A percentile compares a stretch with the other conserved stretches of the same genome.
Evolutionary conservation across 1,140 invertebrate genomes (phyloP).

Genomic region (Papilio polytes): DNA sequence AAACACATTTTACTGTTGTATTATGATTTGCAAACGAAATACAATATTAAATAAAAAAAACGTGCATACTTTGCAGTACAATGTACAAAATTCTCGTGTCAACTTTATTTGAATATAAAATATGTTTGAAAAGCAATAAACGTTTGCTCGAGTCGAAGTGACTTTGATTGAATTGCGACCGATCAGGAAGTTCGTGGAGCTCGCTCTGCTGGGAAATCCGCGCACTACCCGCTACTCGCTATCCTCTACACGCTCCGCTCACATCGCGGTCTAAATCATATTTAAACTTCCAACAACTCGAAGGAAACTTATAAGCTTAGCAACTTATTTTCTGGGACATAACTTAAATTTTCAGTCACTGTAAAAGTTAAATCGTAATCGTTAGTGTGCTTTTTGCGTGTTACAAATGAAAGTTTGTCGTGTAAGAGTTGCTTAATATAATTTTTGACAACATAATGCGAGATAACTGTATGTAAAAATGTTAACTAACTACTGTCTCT

Average conservation of each 20-base stretch:
- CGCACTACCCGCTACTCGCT: too few species aligned
- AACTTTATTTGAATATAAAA: constrained; percentile 25
- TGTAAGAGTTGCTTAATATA: too few species aligned
- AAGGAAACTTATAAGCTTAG: not conserved
- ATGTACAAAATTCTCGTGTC: not conserved
- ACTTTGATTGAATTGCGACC: constrained; percentile 31
- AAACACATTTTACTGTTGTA: not conserved
- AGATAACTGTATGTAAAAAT: too few species aligned
- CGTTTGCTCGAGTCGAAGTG: not conserved
- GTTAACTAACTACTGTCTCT: too few species aligned
- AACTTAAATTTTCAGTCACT: not conserved
- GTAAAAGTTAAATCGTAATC: not conserved
- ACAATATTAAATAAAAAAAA: not conserved
- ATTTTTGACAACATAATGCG: too few species aligned
- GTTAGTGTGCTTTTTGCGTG: too few species aligned
- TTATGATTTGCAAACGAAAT: not conserved
- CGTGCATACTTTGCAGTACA: not conserved
- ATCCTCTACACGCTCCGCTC: not conserved
- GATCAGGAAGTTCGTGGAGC: not conserved
- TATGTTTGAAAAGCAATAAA: constrained; percentile 23
- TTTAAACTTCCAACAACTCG: not conserved
- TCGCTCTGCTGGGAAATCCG: not conserved
- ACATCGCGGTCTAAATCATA: not conserved
- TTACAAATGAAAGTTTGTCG: too few species aligned
- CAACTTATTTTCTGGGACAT: not conserved